A percentile compares a stretch with the other conserved stretches of the same genome.
phyloP scores from a whole-genome alignment of 2,797 vertebrate species.

The Cygnus olor region DNA sequence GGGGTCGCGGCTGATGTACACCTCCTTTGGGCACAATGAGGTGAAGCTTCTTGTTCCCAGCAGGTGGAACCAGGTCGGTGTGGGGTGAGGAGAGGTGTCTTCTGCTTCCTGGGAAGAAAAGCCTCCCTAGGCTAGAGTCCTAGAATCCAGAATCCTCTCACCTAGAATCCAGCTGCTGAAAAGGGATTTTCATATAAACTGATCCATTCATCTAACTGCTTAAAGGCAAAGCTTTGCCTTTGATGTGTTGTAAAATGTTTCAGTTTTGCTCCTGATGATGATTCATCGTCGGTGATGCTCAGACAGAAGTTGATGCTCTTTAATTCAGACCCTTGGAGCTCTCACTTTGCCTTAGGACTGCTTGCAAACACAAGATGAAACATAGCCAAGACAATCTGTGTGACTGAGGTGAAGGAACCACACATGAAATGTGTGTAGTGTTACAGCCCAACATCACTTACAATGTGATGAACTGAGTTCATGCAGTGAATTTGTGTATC shows the following conservation, averaged over 20 bases:
- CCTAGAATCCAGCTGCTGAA: neutral
- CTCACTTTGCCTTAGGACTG: neutral
- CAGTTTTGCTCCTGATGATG: neutral
- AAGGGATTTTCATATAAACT: neutral
- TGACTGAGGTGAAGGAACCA: neutral
- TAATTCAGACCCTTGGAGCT: neutral
- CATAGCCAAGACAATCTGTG: neutral
- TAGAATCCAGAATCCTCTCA: too few species aligned
- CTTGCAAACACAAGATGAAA: neutral
- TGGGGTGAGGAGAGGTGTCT: neutral
- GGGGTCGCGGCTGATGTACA: rapidly evolving
- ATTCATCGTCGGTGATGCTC: neutral
- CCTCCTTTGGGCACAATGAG: rapidly evolving
- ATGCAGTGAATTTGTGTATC: neutral
- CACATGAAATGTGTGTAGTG: rapidly evolving
- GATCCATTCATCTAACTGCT: neutral
- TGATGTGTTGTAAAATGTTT: neutral
- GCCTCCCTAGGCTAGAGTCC: neutral
- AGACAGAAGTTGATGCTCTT: neutral
- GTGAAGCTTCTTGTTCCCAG: neutral
- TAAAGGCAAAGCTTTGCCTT: neutral
- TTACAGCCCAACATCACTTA: neutral
- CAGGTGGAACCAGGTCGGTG: rapidly evolving
- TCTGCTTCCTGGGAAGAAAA: neutral
- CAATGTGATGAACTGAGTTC: neutral